Base-by-base conservation (phyloP, 1,140 invertebrate species). In the Brachionus sp. region DNA sequence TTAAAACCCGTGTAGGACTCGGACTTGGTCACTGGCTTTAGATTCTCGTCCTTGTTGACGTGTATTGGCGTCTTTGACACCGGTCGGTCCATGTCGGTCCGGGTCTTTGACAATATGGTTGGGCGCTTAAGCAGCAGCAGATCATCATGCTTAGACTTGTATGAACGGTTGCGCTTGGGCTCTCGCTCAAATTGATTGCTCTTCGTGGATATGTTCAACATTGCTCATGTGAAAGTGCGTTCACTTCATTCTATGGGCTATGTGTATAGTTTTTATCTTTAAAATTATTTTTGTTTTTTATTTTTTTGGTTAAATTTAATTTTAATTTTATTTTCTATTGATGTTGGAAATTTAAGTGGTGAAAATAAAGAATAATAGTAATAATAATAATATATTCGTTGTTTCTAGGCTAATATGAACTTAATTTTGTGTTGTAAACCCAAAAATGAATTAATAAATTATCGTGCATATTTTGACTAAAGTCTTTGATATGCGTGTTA, bases 331-430 rank as follows among this genome's bases (percentile, higher is more conserved):
- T 29, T 29, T 57, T 57, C 19, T 9, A 57, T 57, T 57, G 19
- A 57, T 57, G 50, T 57, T 57, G 50, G 50, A 57, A 57, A 57
- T 57, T 57, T 57, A 57, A 57, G 50, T 57, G 50, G 50, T 57
- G 50, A 57, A 57, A 57, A 57, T 57, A 57, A 7, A 57, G 50
- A 57, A 57, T 57, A 57, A 57, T 57, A 57, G 16, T 57, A 19
- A 57, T 57, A 57, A 57, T 57, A 57, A 57, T 57, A 57, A 57
- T 57, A 23, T 19, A 57, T 57, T 57, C 50, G 2, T 6, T 7
- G 50, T 57, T 57, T 57, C 50, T 57, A 57, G 50, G 50, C 50
- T 57, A 19, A 57, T 57, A 25, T 57, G 50, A 57, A 57, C 50
- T 57, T 57, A 57, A 9, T 57, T 57, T 57, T 57, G 50, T 19